Base-by-base conservation (phyloP, 2,888 invertebrate genomes). In the Drosophila engyochracea region DNA sequence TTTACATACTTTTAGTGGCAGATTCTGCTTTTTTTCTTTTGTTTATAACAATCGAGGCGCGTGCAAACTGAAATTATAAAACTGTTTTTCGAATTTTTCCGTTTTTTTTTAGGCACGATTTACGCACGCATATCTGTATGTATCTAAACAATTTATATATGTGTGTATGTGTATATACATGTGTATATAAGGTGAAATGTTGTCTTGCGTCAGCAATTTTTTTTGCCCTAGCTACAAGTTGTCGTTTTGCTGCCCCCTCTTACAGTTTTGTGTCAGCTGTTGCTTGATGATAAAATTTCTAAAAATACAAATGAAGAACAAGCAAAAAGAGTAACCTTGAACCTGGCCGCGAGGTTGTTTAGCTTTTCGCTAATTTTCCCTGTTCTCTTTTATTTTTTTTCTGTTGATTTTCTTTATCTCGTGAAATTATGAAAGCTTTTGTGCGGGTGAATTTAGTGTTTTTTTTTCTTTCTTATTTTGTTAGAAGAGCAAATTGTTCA, bases 221-320 rank as follows among this genome's bases (percentile, higher is more conserved):
- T 31, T 41, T 54, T 55, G 41, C 52, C 33, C 59, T 22, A 55
- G 64, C 81, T 31, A 77, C 82, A 71, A 65, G 61, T 75, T 74
- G 80, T 49, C 59, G 69, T 47, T 44, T 67, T 52, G 61, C 64
- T 64, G 59, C 60, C 64, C 63, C 64, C 72, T 57, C 64, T 60
- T 63, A 35, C 35, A 44, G 22, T 63, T 44, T 47, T 16, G 22
- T 71, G 74, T 91, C 91, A 91, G 90, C 90, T 86, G 91, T 91
- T 89, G 90, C 78, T 82, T 88, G 91, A 81, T 91, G 87, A 91
- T 90, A 78, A 77, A 87, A 90, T 88, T 41, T 90, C 90, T 91
- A 91, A 85, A 87, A 91, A 91, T 87, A 87, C 52, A 61, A 51
- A 44, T 10, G 28, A 64, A 74, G 68, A 64, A 79, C 65, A 66